Base-by-base conservation (phyloP, 1,140 invertebrate species). In the Euwallacea fornicatus region DNA sequence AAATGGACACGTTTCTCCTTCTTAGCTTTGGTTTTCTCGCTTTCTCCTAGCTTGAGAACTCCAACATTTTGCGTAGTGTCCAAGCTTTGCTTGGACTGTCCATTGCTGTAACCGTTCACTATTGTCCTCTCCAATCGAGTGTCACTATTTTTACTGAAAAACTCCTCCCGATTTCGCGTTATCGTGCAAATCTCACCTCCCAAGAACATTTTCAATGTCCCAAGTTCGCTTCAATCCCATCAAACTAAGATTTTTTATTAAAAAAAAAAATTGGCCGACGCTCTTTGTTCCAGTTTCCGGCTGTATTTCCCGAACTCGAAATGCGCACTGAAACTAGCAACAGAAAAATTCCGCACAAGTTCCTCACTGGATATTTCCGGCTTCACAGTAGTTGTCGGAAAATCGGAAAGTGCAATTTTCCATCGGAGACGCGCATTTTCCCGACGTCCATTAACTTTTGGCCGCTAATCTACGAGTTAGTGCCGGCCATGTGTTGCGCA, bases 1-100 rank as follows among this genome's bases (percentile, higher is more conserved):
- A 80, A 80, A 58, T 74, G 77, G 33, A 80, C 79, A 60, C 73
- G 78, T 63, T 79, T 79, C 65, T 78, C 78, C 64, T 76, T 75
- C 53, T 75, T 75, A 53, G 4, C 21, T 33, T 33, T 33, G 21
- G 21, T 33, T 67, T 56, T 59, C 70, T 8, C 2, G n/a, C 55
- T 54, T 13, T 10, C 9, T 50, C 46, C 46, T 13, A 13, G 2
- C 7, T 50, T 50, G 9, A 50, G 46, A 11, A 50, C 42, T 11
- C 21, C 42, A 64, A 7, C 11, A 47, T 42, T 56, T 43, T 54
- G 3, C 10, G 8, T 42, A 66, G 46, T 10, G 42, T 33, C 21
- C 21, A 1, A 33, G 21, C 21, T 33, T 33, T 33, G 21, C 21
- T 33, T 33, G 21, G 21, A 33, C 21, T 2, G 21, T 50, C 15